These are phyloP conservation scores for Tenrec ecaudatus DNA, from an alignment of 2,113 vertebrate species.

Conservation along the genomic window DNA sequence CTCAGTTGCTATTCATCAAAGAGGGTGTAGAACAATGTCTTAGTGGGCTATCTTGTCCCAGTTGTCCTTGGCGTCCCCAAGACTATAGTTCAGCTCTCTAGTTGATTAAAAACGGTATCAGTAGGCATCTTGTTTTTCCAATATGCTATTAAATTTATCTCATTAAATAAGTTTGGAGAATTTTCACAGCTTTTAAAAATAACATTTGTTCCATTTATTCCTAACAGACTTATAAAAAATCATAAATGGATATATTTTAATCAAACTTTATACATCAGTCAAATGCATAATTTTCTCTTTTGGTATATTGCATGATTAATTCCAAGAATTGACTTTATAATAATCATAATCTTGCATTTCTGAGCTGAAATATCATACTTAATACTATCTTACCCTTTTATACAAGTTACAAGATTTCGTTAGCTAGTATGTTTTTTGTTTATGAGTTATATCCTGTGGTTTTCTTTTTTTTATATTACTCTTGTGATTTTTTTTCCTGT, in stretches of 20 bases:
- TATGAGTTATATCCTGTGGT: not conserved
- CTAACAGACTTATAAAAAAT: not conserved
- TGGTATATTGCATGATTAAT: constrained; percentile 14
- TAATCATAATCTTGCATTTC: not conserved
- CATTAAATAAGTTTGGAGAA: not conserved
- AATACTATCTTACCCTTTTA: not conserved
- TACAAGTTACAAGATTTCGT: not conserved
- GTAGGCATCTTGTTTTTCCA: not conserved
- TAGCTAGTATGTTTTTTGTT: not conserved
- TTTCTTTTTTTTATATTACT: not conserved
- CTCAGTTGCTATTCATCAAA: too few relatives aligned
- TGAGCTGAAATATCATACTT: not conserved
- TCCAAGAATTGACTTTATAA: constrained; percentile 25
- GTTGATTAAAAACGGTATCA: not conserved
- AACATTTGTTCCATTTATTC: not conserved
- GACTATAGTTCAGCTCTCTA: not conserved
- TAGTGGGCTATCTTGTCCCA: too few relatives aligned
- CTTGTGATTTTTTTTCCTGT: not conserved
- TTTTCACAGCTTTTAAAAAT: not conserved
- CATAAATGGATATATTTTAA: not conserved
- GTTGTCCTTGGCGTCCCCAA: too few relatives aligned
- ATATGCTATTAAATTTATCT: not conserved
- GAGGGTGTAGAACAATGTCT: too few relatives aligned
- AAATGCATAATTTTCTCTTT: not conserved
- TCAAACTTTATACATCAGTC: not conserved